A percentile compares a stretch with the other conserved stretches of the same genome.
Evolutionary conservation across 2,113 vertebrate genomes (phyloP).

Genomic region (Cepphus grylle): DNA sequence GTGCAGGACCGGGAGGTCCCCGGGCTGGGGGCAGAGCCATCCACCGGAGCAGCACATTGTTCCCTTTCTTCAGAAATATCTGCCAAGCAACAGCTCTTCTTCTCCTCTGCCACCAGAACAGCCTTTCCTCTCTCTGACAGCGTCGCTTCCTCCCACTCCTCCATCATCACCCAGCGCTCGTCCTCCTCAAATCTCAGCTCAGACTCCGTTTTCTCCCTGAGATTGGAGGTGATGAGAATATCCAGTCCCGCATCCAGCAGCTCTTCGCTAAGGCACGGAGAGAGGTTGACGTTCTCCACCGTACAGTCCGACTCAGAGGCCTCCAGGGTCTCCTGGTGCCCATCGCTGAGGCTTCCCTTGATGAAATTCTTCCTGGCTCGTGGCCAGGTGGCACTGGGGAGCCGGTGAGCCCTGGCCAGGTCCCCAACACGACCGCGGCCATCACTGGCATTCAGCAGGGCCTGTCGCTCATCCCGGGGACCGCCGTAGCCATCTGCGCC

Average conservation of each 20-base stretch:
- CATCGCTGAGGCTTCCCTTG: conserved; percentile 61
- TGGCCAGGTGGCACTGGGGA: conserved; percentile 80
- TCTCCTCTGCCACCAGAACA: conserved; percentile 62
- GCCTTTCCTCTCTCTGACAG: conserved; percentile 82
- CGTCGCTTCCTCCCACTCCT: conserved; percentile 79
- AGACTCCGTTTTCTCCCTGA: conserved; percentile 90
- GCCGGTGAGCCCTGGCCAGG: conserved; percentile 44
- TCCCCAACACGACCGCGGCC: background rate
- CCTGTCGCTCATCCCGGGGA: conserved; percentile 60
- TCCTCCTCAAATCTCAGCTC: conserved; percentile 97
- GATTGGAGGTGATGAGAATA: conserved; percentile 77
- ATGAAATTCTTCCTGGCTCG: conserved; percentile 74
- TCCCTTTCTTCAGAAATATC: conserved; percentile 69
- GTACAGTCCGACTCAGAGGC: conserved; percentile 65
- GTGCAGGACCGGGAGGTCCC: background rate
- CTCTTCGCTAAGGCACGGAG: conserved; percentile 91
- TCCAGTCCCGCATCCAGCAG: conserved; percentile 79
- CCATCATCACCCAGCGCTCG: conserved; percentile 87
- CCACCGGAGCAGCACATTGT: background rate
- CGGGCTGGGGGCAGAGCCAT: background rate
- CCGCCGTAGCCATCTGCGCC: conserved; percentile 8
- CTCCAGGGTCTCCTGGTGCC: conserved; percentile 76
- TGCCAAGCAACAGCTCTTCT: conserved; percentile 60
- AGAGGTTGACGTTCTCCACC: conserved; percentile 79
- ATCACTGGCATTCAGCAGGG: conserved; percentile 39